Percentiles rank a stretch among this genome's conserved stretches.
Evolutionary conservation across 2,888 invertebrate genomes (phyloP).

Genomic region (Diarsia rubi): DNA sequence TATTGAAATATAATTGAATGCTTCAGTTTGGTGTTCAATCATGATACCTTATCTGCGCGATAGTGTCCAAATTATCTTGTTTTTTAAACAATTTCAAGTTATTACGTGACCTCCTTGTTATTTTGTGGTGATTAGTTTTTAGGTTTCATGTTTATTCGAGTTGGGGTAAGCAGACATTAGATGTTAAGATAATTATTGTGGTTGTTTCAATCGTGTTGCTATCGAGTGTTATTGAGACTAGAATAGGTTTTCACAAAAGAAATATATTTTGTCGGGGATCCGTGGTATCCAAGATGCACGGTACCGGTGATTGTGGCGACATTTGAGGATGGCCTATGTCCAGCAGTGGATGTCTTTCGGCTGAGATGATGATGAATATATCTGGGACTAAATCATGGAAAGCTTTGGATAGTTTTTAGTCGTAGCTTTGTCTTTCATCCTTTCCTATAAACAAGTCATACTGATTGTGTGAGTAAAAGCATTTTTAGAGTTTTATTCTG

Average conservation of each 20-base stretch:
- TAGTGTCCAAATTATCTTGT: slow-evolving; percentile 65
- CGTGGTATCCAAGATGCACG: too few species aligned
- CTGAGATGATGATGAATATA: too few species aligned
- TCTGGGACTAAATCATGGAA: not conserved
- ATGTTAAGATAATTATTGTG: not conserved
- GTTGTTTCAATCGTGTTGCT: not conserved
- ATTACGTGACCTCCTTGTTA: slow-evolving; percentile 67
- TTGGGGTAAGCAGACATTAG: slow-evolving; percentile 6
- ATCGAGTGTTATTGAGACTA: not conserved
- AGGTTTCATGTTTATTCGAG: slow-evolving; percentile 4
- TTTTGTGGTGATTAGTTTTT: slow-evolving; percentile 43
- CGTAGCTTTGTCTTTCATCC: too few species aligned
- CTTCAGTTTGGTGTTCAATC: slow-evolving; percentile 50
- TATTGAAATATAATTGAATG: slow-evolving; percentile 47
- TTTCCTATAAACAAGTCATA: too few species aligned
- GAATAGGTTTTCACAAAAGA: not conserved
- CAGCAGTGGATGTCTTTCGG: too few species aligned
- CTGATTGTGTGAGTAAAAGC: too few species aligned
- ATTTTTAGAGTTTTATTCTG: too few species aligned
- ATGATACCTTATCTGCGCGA: slow-evolving; percentile 62
- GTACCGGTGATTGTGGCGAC: too few species aligned
- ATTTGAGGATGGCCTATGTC: too few species aligned
- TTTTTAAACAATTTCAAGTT: slow-evolving; percentile 64
- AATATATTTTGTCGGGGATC: too few species aligned
- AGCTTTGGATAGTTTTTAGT: not conserved